Conservation (phyloP, 2,888 invertebrate species). For the Unio delphinus region DNA sequence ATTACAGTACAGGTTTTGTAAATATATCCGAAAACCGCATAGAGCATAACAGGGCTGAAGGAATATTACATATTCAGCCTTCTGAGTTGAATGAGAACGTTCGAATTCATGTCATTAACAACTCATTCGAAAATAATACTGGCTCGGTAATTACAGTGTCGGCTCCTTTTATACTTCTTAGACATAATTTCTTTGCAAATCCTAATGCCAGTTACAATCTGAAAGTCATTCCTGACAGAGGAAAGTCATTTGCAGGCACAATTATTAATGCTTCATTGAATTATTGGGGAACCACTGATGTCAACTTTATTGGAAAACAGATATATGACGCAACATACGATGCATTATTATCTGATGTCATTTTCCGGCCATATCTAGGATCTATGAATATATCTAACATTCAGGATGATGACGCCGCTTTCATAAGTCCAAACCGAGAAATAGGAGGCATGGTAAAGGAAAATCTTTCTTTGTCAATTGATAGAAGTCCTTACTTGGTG, state of each 20-base stretch:
- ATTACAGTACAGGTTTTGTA: too few species aligned
- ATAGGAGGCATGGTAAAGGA: constrained; percentile 27
- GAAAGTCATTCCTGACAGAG: constrained; percentile 2
- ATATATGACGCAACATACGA: constrained; percentile 26
- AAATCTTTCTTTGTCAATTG: constrained; percentile 7
- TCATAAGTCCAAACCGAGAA: constrained; percentile 15
- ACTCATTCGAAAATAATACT: constrained; percentile 15
- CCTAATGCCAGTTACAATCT: constrained; percentile 16
- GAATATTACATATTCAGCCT: constrained; percentile 2
- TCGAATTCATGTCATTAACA: background rate
- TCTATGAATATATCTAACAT: constrained; percentile 19
- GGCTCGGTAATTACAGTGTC: constrained; percentile 9
- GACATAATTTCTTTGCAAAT: constrained; percentile 26
- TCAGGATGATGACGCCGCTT: constrained; percentile 8
- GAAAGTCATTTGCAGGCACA: background rate
- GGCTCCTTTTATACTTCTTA: constrained; percentile 11
- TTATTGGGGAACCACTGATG: constrained; percentile 27
- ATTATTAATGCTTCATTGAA: constrained; percentile 26
- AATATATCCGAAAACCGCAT: background rate
- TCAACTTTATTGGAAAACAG: constrained; percentile 11
- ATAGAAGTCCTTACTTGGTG: constrained; percentile 24
- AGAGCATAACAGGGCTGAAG: background rate
- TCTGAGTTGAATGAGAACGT: too few species aligned
- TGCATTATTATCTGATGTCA: constrained; percentile 10
- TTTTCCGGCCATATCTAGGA: constrained; percentile 21